Conservation (phyloP, 1,140 invertebrate species). For the Hypothenemus hampei region DNA sequence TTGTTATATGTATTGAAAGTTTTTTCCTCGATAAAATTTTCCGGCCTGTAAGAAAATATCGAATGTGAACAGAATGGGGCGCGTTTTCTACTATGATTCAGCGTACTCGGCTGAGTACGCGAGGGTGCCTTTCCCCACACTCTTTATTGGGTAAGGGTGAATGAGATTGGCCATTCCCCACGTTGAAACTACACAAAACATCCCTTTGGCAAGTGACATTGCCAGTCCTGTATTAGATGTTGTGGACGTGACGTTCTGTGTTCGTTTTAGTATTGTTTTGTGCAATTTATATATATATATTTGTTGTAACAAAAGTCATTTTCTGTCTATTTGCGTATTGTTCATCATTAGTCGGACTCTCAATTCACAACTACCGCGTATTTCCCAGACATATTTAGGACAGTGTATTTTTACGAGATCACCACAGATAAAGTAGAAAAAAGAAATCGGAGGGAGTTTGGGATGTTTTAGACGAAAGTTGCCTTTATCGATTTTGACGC, state of each 20-base stretch:
- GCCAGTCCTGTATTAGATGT: slow-evolving; percentile 45
- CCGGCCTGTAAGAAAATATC: neutral
- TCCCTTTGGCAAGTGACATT: slow-evolving; percentile 36
- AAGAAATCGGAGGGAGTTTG: no score
- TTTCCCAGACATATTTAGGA: no score
- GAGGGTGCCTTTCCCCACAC: slow-evolving; percentile 41
- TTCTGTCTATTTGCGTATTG: no score
- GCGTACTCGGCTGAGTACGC: slow-evolving; percentile 30
- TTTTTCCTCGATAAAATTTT: neutral
- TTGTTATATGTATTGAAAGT: no score
- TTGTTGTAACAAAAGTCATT: neutral
- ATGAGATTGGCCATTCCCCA: slow-evolving; percentile 42
- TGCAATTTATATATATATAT: slow-evolving; percentile 24
- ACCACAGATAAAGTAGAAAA: no score
- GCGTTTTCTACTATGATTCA: slow-evolving; percentile 38
- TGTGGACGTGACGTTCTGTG: slow-evolving; percentile 46
- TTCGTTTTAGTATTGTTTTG: slow-evolving; percentile 37
- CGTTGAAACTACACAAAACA: slow-evolving; percentile 41
- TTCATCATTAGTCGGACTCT: no score
- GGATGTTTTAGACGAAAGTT: no score
- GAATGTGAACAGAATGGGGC: neutral
- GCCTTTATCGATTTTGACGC: neutral
- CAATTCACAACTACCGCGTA: no score
- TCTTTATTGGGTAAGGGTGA: slow-evolving; percentile 46
- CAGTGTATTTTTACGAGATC: no score